Percentiles rank a stretch among this genome's conserved stretches.
Conservation (phyloP, 2,888 invertebrate species). For the Heliconius ethilla region DNA sequence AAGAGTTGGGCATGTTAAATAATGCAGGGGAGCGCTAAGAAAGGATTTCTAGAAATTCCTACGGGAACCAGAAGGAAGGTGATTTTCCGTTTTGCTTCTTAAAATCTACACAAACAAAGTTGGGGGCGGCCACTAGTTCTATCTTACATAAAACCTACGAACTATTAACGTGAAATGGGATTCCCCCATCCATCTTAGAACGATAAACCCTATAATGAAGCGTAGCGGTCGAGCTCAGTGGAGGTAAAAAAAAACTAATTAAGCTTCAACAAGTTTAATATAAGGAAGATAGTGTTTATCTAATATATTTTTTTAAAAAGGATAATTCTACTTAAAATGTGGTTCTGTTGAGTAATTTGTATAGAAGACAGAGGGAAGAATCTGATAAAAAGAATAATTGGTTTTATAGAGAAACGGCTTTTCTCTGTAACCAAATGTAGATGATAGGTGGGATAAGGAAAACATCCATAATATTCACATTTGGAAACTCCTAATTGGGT, state of each 20-base stretch:
- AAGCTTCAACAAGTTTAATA: not conserved
- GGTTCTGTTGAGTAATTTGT: too few species aligned
- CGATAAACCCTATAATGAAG: constrained; percentile 2
- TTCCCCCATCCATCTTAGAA: constrained; percentile 2
- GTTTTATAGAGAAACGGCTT: too few species aligned
- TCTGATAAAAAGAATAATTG: too few species aligned
- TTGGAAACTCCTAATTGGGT: too few species aligned
- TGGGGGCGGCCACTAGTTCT: not conserved
- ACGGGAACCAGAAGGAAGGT: not conserved
- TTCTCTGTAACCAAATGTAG: not conserved
- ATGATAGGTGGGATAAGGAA: too few species aligned
- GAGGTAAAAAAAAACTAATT: not conserved
- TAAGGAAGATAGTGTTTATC: not conserved
- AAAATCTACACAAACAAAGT: not conserved
- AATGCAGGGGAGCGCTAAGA: too few species aligned
- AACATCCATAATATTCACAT: too few species aligned
- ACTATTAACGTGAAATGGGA: not conserved
- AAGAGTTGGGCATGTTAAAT: too few species aligned
- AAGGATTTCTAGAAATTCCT: too few species aligned
- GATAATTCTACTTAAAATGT: not conserved
- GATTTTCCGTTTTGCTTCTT: not conserved
- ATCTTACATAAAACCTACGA: not conserved
- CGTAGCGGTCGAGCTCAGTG: not conserved
- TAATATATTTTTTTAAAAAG: not conserved
- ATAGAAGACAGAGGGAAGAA: too few species aligned